Base-by-base conservation (phyloP, 2,888 invertebrate genomes). In the Neoaliturus tenellus region DNA sequence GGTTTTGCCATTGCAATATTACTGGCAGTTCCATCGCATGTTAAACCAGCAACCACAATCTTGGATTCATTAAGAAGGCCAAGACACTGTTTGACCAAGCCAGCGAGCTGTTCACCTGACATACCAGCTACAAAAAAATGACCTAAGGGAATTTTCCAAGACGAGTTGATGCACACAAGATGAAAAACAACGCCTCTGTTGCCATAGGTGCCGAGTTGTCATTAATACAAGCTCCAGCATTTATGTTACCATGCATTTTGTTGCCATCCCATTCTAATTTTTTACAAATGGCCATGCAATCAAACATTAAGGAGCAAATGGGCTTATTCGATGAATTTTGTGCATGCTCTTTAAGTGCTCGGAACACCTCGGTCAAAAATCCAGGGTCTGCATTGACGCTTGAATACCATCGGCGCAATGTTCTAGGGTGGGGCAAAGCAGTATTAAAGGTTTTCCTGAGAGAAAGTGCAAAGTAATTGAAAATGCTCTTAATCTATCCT, bases 1-100 rank as follows among this genome's bases (percentile, higher is more conserved):
- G 23, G 23, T 55, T n/a, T 28, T 1, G 80, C 80, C 83, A 83
- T 83, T 33, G 80, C 67, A 48, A 69, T 41, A 33, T 83, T 83
- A 17, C 33, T 17, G 6, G 62, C 14, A 5, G 44, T 33, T 2
- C 83, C 81, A 81, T 83, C 83, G 23, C 75, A 83, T 3, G 80
- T 81, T 20, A 83, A 31, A 69, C 48, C 67, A 41, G 44, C 33
- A 17, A 81, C 67, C 67, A 5, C 25, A 14, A 80, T 78, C 28
- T 28, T 44, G n/a, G 81, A 23, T 0, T 83, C 71, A 35, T 83
- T 17, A 14, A 83, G 48, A 0, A 83, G 69, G 39, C 12, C 3
- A 1, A 81, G 41, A 33, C 80, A 83, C 25, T 80, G 80, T n/a
- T 80, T 51, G 8, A 80, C 80, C 20, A 58, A 33, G 0, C 80